Evolutionary conservation across 2,113 vertebrate species (phyloP).

Genomic region (Melanocharis versteri): DNA sequence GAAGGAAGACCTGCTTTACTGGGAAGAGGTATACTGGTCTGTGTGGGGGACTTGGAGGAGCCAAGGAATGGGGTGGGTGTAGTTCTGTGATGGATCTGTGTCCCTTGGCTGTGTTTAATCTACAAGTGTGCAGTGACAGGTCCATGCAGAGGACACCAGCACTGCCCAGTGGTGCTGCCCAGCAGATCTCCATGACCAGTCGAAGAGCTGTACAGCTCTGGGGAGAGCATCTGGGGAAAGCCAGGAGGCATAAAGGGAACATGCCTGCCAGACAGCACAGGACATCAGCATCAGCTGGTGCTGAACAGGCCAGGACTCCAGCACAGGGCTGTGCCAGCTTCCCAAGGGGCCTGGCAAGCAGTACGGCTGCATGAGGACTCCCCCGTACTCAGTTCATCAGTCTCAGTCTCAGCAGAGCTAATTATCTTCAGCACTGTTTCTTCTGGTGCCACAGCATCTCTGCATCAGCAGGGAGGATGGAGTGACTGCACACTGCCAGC

Average conservation of each 20-base stretch:
- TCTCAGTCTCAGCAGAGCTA: not conserved
- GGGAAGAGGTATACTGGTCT: not conserved
- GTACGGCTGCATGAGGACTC: fast-evolving
- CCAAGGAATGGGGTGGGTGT: fast-evolving
- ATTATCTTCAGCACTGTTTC: not conserved
- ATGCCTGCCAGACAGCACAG: not conserved
- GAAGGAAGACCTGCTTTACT: not conserved
- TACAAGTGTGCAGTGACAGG: not conserved
- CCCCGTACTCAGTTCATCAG: fast-evolving
- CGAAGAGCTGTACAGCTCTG: not conserved
- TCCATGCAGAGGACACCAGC: not conserved
- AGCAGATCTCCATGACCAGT: not conserved
- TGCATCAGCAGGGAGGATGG: not conserved
- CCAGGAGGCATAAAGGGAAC: not conserved
- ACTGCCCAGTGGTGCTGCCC: not conserved
- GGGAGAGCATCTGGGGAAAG: not conserved
- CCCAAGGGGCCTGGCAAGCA: not conserved
- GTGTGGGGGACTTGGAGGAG: not conserved
- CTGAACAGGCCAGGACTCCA: not conserved
- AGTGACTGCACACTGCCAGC: not conserved
- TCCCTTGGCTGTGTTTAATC: not conserved
- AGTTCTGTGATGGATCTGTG: fast-evolving
- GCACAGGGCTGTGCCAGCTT: not conserved
- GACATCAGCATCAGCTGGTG: fast-evolving
- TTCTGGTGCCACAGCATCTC: not conserved